phyloP scores from a whole-genome alignment of 2,888 invertebrate species.

The Drosophila sordidapex region DNA sequence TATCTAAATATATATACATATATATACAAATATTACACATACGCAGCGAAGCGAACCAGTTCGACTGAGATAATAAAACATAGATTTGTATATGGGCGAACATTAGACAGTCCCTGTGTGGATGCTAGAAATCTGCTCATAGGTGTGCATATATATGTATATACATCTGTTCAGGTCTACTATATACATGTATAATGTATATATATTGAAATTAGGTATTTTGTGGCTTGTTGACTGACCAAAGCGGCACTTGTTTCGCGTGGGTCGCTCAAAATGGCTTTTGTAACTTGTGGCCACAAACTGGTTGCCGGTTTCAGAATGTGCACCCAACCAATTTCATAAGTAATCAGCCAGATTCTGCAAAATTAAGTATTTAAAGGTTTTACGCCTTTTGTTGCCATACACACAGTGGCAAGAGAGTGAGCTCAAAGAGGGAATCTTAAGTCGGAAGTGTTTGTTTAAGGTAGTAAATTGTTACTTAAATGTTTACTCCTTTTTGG shows the following conservation, averaged over 20 bases:
- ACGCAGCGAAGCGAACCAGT: conserved; percentile 72
- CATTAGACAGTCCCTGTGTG: conserved; percentile 15
- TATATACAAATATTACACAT: conserved; percentile 56
- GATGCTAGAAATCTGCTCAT: conserved; percentile 25
- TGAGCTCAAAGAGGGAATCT: background rate
- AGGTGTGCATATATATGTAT: background rate
- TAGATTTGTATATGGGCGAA: conserved; percentile 19
- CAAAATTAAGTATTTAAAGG: conserved; percentile 4
- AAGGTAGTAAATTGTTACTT: background rate
- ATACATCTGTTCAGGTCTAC: background rate
- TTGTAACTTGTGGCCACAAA: conserved; percentile 21
- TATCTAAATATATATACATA: background rate
- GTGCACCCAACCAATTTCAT: conserved; percentile 19
- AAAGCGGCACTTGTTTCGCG: conserved; percentile 68
- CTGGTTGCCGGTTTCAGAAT: conserved; percentile 19
- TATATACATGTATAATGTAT: conserved; percentile 4
- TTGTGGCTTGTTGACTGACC: conserved; percentile 53
- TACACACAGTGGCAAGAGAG: background rate
- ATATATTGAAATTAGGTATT: conserved; percentile 53
- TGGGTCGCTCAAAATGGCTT: conserved; percentile 38
- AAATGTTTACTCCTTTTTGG: background rate
- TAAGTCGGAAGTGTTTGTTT: background rate
- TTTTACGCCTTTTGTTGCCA: conserved; percentile 7
- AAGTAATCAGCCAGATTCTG: conserved; percentile 22
- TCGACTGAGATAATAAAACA: conserved; percentile 56